Evolutionary conservation across 2,888 invertebrate species (phyloP).

Genomic region (Sinodicranocentrus sp.): DNA sequence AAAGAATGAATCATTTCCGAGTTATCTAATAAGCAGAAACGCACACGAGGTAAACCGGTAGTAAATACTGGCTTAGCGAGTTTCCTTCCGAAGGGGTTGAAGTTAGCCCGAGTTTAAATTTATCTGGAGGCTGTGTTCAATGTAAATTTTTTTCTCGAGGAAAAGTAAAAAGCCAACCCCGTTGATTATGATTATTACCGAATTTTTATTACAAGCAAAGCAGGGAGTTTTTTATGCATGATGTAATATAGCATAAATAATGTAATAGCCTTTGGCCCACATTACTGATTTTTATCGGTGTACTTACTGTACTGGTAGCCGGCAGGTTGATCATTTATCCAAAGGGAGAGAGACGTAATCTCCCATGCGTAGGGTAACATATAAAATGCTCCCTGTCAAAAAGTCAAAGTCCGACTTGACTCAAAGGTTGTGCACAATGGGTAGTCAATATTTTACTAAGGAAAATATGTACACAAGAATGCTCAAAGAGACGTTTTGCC

Average conservation of each 20-base stretch:
- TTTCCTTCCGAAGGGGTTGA: too few species aligned
- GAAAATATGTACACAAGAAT: too few species aligned
- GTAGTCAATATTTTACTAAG: too few species aligned
- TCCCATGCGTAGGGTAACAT: background rate
- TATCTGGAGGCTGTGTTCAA: constrained; percentile 5
- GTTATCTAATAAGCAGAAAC: background rate
- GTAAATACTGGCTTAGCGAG: too few species aligned
- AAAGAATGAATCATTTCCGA: constrained; percentile 14
- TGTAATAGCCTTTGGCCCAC: constrained; percentile 41
- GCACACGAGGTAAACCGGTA: constrained; percentile 37
- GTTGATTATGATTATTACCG: constrained; percentile 46
- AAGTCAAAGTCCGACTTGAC: constrained; percentile 24
- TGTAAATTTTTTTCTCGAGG: background rate
- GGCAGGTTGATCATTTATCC: constrained; percentile 66
- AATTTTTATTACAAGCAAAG: constrained; percentile 31
- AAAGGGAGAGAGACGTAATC: background rate
- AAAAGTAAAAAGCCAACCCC: constrained; percentile 20
- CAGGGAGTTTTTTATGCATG: background rate
- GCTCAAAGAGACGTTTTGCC: too few species aligned
- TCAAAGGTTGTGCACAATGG: background rate
- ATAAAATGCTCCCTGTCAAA: constrained; percentile 1
- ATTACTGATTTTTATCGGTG: constrained; percentile 72
- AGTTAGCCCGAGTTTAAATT: constrained; percentile 2
- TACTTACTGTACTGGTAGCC: constrained; percentile 22
- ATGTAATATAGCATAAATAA: constrained; percentile 24